These are phyloP conservation scores for Mactromeris polynyma DNA, from an alignment of 2,888 invertebrate genomes.

Conservation along the genomic window DNA sequence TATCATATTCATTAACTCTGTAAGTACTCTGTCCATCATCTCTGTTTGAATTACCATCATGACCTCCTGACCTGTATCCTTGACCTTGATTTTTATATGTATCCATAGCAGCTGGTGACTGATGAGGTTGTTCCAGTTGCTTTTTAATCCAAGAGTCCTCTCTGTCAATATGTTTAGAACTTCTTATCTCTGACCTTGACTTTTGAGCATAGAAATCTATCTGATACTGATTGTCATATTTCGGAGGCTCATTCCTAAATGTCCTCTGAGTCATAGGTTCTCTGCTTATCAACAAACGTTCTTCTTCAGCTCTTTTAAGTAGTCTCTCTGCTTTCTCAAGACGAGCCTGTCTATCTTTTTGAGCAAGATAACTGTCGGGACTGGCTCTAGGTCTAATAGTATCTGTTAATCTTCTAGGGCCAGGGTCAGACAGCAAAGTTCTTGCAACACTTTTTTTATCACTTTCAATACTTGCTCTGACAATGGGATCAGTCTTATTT, in stretches of 20 bases:
- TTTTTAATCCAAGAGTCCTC: constrained; percentile 63
- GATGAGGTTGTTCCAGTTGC: constrained; percentile 38
- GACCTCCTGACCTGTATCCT: constrained; percentile 15
- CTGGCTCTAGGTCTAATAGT: constrained; percentile 39
- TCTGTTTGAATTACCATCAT: constrained; percentile 18
- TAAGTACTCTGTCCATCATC: constrained; percentile 17
- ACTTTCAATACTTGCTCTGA: constrained; percentile 29
- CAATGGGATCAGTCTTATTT: neutral
- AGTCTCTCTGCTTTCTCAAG: constrained; percentile 57
- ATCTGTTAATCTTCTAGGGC: constrained; percentile 40
- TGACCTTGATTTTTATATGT: constrained; percentile 37
- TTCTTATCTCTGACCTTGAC: constrained; percentile 46
- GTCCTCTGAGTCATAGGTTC: constrained; percentile 25
- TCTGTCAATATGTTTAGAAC: constrained; percentile 29
- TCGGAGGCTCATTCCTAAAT: neutral
- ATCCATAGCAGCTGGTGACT: constrained; percentile 35
- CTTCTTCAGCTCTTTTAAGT: constrained; percentile 35
- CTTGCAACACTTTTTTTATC: constrained; percentile 26
- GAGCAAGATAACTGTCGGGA: constrained; percentile 65
- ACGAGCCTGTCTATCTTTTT: constrained; percentile 43
- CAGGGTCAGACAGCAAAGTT: constrained; percentile 59
- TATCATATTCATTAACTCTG: constrained; percentile 19
- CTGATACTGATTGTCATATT: constrained; percentile 49
- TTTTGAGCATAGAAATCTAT: constrained; percentile 49
- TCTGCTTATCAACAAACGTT: constrained; percentile 17